Evolutionary conservation across 2,888 invertebrate species (phyloP).

Genomic region (Leptopilina syphax): DNA sequence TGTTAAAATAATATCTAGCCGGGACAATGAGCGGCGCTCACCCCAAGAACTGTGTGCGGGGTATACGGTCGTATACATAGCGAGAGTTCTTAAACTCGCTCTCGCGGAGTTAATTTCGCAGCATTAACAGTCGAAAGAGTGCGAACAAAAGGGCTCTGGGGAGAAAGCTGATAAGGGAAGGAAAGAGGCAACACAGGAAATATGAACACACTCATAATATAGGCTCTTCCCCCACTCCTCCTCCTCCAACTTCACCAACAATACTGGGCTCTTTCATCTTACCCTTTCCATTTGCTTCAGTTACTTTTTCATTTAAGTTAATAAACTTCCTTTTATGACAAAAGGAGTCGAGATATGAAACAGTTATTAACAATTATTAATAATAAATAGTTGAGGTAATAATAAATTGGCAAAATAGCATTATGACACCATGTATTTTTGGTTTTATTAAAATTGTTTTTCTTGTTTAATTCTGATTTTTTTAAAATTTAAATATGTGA

Average conservation of each 20-base stretch:
- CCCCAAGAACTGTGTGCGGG: constrained; percentile 36
- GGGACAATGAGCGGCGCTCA: constrained; percentile 63
- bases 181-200: constrained; percentile 69
- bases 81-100: constrained; percentile 71
- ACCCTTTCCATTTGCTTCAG: constrained; percentile 45
- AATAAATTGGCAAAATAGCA: too few species aligned
- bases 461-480: too few species aligned
- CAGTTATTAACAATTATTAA: too few species aligned
- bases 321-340: constrained; percentile 23
- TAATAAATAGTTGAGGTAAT: too few species aligned
- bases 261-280: constrained; percentile 44
- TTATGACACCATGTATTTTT: too few species aligned
- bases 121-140: constrained; percentile 76
- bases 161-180: constrained; percentile 71
- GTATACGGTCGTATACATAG: constrained; percentile 40
- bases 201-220: constrained; percentile 72
- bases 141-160: constrained; percentile 74
- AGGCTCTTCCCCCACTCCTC: constrained; percentile 53
- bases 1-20: constrained; percentile 71
- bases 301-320: constrained; percentile 43
- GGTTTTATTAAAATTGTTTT: too few species aligned
- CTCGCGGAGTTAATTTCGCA: constrained; percentile 74
- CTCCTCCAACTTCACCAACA: constrained; percentile 43
- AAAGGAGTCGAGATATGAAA: too few species aligned
- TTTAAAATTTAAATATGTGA: too few species aligned